Evolutionary conservation across 2,113 vertebrate species (phyloP).

Genomic region (Anguilla japonica): DNA sequence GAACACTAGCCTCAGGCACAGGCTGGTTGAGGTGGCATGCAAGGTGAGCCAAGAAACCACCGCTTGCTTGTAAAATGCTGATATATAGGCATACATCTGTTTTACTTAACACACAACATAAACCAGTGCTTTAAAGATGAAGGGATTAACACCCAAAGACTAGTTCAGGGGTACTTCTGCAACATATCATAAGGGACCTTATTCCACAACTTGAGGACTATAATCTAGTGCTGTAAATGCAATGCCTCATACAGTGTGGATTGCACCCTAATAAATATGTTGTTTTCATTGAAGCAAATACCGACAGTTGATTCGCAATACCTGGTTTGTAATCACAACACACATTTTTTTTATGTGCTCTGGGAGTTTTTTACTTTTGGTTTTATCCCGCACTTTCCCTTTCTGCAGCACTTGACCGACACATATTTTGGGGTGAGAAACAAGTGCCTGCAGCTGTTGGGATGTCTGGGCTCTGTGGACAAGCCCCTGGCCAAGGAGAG

Average conservation of each 20-base stretch:
- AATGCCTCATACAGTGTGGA: neutral
- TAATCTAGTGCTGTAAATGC: neutral
- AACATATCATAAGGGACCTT: neutral
- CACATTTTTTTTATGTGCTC: neutral
- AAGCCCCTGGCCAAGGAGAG: slow-evolving; percentile 73
- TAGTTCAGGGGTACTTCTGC: neutral
- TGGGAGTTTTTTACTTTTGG: neutral
- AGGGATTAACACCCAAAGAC: neutral
- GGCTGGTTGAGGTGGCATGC: slow-evolving; percentile 86
- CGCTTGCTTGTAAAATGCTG: neutral
- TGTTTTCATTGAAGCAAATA: neutral
- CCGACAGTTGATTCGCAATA: neutral
- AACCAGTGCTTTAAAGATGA: neutral
- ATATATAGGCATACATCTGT: neutral
- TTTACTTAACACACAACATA: neutral
- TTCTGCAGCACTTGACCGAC: slow-evolving; percentile 81
- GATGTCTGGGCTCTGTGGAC: slow-evolving; percentile 84
- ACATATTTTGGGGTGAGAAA: slow-evolving; percentile 92
- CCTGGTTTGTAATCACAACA: neutral
- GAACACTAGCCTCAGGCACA: slow-evolving; percentile 71
- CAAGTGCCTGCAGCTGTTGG: slow-evolving; percentile 92
- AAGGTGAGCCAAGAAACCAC: slow-evolving; percentile 73
- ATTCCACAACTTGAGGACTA: neutral
- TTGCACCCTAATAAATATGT: neutral
- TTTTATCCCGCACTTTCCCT: neutral